Evolutionary conservation across 2,113 vertebrate genomes (phyloP), one percentile per base, ranked within the genome.

Genomic region (Tricholaema leucomelas): DNA sequence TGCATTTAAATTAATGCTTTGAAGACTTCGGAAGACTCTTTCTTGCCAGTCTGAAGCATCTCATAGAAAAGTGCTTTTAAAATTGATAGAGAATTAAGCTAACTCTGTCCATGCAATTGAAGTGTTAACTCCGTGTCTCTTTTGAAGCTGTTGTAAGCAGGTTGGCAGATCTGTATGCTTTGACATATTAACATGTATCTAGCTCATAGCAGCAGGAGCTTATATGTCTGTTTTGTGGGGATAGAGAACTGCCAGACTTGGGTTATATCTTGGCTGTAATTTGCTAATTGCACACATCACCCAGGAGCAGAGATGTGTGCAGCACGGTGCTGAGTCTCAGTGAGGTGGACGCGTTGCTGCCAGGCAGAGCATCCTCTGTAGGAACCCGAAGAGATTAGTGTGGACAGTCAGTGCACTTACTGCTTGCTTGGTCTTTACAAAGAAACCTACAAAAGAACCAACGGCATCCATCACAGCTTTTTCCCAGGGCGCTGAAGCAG

Each of bases 401-500:
- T 38, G 64, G 35, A 14, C 23, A 48, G 7, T 46, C 61, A 52
- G n/a, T 14, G 17, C 40, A 15, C 24, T 35, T 74, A 9, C 15
- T 59, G 12, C 38, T 77, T 50, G 1, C 58, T 52, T 70, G 52
- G 8, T 33, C 55, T 77, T 64, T 6, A 23, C 30, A n/a, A 86
- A 46, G 33, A 67, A 18, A 52, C 21, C 33, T 40, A 4, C 18
- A 40, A 23, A 48, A 59, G 55, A 90, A 23, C 28, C 12, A 3
- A 1, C 28, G 35, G 33, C 48, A 42, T 8, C 44, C 48, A 42
- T 9, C 44, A 15, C 54, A 79, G 59, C 6, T 5, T 63, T 91
- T 81, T 42, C 50, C n/a, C 31, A 31, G 2, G 7, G 36, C 4
- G 0, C 20, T 9, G 0, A 40, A 79, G 15, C 33, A 38, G 15